These are phyloP conservation scores for human DNA, from an alignment of 2,113 vertebrate species.

Conservation along the genomic window GRCh38 chr4:4621501-4622000, in stretches of 20 bases:
- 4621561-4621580: fast-evolving
- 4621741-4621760: not conserved
- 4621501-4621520: no score
- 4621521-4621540: no score
- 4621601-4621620: not conserved
- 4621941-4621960: not conserved
- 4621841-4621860: not conserved
- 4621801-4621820: not conserved
- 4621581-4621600: not conserved
- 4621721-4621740: not conserved
- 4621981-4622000: not conserved
- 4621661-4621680: not conserved
- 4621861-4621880: not conserved
- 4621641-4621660: not conserved
- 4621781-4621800: not conserved
- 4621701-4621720: no score
- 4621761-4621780: fast-evolving
- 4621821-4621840: no score
- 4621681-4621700: fast-evolving
- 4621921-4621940: not conserved
- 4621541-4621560: no score
- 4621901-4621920: not conserved
- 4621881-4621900: not conserved
- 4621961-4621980: fast-evolving
- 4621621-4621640: not conserved